Conservation (phyloP, 2,113 vertebrate genomes). For the Podarcis raffonei region DNA sequence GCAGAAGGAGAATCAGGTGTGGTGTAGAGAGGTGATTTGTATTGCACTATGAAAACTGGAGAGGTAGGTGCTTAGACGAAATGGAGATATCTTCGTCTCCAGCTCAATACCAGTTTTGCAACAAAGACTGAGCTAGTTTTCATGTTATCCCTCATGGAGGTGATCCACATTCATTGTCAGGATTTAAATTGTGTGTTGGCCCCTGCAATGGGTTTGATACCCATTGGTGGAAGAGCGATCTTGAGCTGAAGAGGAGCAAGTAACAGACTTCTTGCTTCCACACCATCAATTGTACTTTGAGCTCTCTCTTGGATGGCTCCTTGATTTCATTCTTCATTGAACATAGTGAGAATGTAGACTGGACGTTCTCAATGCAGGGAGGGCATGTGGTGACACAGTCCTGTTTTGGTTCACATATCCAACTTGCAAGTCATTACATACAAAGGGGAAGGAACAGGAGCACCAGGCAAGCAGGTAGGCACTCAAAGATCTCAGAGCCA, state of each 20-base stretch:
- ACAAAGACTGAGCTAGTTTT: not conserved
- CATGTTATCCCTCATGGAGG: not conserved
- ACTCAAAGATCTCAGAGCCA: too few species aligned
- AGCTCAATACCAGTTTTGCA: not conserved
- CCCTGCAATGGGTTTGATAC: not conserved
- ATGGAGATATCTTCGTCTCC: not conserved
- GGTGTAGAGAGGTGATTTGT: not conserved
- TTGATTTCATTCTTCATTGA: not conserved
- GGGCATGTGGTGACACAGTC: too few species aligned
- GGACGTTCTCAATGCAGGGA: too few species aligned
- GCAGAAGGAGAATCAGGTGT: constrained; percentile 5
- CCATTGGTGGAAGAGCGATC: too few species aligned
- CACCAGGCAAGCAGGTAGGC: too few species aligned
- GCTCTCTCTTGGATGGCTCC: too few species aligned
- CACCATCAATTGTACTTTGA: not conserved
- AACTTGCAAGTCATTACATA: too few species aligned
- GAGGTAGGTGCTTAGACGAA: not conserved
- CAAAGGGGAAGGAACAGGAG: too few species aligned
- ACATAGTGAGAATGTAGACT: too few species aligned
- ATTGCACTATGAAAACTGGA: not conserved
- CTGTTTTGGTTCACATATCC: too few species aligned
- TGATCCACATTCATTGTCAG: not conserved
- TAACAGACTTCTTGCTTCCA: not conserved
- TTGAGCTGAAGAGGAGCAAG: not conserved
- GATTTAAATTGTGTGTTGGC: not conserved